These are phyloP conservation scores for Meteorus cinctellus DNA, from an alignment of 2,888 invertebrate species.

Conservation along the genomic window DNA sequence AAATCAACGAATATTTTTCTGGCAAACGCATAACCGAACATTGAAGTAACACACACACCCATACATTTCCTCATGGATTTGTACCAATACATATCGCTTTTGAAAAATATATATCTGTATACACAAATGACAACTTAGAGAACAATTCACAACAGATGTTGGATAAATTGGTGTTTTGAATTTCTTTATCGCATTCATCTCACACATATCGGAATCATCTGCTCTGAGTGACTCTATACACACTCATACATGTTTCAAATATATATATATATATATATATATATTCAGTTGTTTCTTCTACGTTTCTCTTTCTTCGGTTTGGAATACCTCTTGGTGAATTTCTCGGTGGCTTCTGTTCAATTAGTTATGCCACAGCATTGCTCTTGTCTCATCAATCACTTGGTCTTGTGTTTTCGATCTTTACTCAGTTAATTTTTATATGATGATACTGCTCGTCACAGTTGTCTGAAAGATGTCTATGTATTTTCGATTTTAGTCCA, in stretches of 20 bases:
- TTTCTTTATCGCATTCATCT: conserved; percentile 27
- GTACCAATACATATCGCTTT: no score
- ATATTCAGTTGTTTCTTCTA: not conserved
- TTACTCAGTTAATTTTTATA: not conserved
- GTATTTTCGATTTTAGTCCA: not conserved
- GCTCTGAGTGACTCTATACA: conserved; percentile 24
- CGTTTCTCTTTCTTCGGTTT: not conserved
- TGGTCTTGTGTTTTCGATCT: conserved; percentile 18
- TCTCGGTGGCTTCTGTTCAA: conserved; percentile 53
- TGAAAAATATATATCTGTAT: no score
- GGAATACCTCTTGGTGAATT: not conserved
- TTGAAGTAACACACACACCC: no score
- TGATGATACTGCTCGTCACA: not conserved
- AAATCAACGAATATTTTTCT: not conserved
- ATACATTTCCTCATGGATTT: not conserved
- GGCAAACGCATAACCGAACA: no score
- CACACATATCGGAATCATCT: conserved; percentile 53
- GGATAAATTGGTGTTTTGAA: conserved; percentile 48
- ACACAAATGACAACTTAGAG: not conserved
- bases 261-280: conserved; percentile 19
- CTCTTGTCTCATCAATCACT: conserved; percentile 51
- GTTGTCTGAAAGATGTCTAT: not conserved
- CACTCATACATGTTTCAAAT: conserved; percentile 50
- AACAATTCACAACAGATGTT: conserved; percentile 47
- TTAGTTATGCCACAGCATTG: conserved; percentile 47